These are phyloP conservation scores for Delphinus delphis DNA, from an alignment of 2,113 vertebrate species.

Conservation along the genomic window DNA sequence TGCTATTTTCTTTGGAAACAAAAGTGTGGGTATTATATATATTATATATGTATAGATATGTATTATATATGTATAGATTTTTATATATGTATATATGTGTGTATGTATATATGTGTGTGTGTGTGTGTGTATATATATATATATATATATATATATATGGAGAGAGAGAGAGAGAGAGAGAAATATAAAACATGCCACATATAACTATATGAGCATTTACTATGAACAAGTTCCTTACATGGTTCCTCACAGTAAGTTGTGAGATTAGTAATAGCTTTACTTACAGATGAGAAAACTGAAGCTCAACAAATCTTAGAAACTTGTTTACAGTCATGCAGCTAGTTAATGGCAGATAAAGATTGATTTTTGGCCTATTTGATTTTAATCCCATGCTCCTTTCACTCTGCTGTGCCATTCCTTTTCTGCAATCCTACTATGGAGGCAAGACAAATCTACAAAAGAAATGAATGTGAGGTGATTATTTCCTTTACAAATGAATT, in stretches of 20 bases:
- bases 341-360: not conserved
- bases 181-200: not conserved
- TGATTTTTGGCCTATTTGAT: not conserved
- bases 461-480: not conserved
- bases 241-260: not conserved
- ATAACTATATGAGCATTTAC: not conserved
- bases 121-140: rapidly evolving
- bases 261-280: not conserved
- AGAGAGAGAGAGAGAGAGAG: not conserved
- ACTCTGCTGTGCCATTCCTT: not conserved
- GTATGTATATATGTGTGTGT: too few relatives aligned
- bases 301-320: not conserved
- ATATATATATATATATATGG: not conserved
- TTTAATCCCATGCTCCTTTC: not conserved
- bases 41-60: not conserved
- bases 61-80: not conserved
- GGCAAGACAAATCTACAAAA: not conserved
- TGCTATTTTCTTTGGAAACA: not conserved
- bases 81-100: not conserved
- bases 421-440: not conserved
- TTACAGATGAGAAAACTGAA: not conserved
- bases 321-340: not conserved
- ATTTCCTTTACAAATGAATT: constrained; percentile 40
- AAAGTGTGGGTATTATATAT: not conserved
- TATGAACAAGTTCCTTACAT: not conserved